phyloP scores from a whole-genome alignment of 2,797 vertebrate genomes.

The Staurois parvus region DNA sequence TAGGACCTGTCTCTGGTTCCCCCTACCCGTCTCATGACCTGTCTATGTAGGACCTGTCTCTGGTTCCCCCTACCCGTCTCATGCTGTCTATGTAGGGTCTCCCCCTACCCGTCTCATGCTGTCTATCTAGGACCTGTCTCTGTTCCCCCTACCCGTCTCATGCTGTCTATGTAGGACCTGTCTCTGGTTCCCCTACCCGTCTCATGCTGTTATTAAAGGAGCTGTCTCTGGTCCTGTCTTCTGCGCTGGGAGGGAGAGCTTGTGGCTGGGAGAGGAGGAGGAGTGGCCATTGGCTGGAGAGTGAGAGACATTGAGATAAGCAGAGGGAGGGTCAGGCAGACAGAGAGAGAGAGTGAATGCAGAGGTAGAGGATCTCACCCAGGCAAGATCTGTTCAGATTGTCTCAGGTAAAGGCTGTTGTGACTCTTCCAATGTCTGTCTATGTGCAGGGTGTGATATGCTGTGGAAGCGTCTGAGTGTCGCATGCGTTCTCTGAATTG shows the following conservation, averaged over 20 bases:
- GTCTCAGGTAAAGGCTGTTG: constrained; percentile 37
- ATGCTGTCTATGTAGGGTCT: not conserved
- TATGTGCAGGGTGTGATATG: not conserved
- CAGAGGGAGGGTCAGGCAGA: constrained; percentile 41
- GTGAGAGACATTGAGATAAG: constrained; percentile 31
- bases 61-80: too few relatives aligned
- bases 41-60: too few relatives aligned
- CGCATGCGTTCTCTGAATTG: not conserved
- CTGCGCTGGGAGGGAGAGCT: constrained; percentile 50
- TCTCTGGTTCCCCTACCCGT: not conserved
- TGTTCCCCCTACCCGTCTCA: not conserved
- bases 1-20: too few relatives aligned
- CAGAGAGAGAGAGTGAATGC: constrained; percentile 34
- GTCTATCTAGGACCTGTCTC: not conserved
- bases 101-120: not conserved
- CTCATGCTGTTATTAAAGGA: constrained; percentile 18
- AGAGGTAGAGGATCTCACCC: constrained; percentile 33
- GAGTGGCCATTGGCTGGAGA: constrained; percentile 26
- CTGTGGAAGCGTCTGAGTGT: not conserved
- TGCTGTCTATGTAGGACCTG: not conserved
- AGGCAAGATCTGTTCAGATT: constrained; percentile 38
- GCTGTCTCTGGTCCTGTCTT: constrained; percentile 59
- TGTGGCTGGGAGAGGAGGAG: constrained; percentile 17
- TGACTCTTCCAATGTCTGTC: not conserved
- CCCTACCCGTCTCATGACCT: too few relatives aligned